Evolutionary conservation across 2,888 invertebrate species (phyloP).

Genomic region (Halictus quadricinctus): DNA sequence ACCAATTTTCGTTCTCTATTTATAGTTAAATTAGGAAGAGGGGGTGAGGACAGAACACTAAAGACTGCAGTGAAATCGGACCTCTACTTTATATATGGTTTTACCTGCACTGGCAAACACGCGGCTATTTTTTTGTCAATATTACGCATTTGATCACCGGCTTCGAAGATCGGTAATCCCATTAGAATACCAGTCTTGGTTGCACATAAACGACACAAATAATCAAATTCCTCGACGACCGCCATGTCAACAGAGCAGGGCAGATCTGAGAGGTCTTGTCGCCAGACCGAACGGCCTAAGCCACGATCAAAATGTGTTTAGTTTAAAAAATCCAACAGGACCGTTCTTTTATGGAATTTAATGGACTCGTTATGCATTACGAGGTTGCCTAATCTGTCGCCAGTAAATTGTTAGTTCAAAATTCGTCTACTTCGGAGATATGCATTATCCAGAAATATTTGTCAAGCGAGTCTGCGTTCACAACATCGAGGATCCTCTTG

Average conservation of each 20-base stretch:
- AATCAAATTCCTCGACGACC: constrained; percentile 78
- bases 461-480: constrained; percentile 41
- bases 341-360: constrained; percentile 26
- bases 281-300: constrained; percentile 34
- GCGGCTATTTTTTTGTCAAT: constrained; percentile 85
- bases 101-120: constrained; percentile 85
- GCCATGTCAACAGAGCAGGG: constrained; percentile 62
- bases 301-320: constrained; percentile 30
- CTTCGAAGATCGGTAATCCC: constrained; percentile 82
- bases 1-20: constrained; percentile 60
- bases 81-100: constrained; percentile 47
- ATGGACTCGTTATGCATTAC: constrained; percentile 54
- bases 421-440: constrained; percentile 24
- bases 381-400: constrained; percentile 18
- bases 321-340: constrained; percentile 44
- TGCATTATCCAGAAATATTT: constrained; percentile 55
- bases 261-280: constrained; percentile 24
- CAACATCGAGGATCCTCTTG: constrained; percentile 48
- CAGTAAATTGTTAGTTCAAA: constrained; percentile 18
- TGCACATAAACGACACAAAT: constrained; percentile 82
- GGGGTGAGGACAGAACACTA: constrained; percentile 45
- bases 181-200: constrained; percentile 81
- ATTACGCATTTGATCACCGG: constrained; percentile 83
- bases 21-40: constrained; percentile 59
- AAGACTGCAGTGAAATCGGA: constrained; percentile 50